Percentiles rank a stretch among this genome's conserved stretches.
Conservation (phyloP, 2,888 invertebrate species). For the Hyposoter didymator region DNA sequence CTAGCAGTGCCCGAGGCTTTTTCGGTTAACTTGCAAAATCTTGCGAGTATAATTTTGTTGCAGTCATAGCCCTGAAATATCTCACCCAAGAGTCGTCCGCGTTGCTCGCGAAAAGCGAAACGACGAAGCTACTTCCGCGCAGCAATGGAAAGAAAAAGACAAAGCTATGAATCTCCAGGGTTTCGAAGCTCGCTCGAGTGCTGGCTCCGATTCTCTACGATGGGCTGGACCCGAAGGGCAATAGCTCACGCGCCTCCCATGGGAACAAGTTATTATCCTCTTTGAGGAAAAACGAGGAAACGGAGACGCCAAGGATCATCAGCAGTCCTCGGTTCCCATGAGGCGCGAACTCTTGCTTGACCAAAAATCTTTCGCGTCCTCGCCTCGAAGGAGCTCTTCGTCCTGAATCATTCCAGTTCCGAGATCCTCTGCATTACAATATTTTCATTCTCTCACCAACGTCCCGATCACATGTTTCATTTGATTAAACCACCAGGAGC, state of each 20-base stretch:
- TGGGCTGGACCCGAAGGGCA: conserved; percentile 37
- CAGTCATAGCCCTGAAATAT: background rate
- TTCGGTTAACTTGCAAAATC: background rate
- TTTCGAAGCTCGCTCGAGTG: conserved; percentile 30
- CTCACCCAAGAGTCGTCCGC: background rate
- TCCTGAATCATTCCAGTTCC: background rate
- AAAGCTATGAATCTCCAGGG: conserved; percentile 40
- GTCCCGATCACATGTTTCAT: background rate
- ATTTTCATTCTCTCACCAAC: background rate
- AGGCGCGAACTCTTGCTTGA: conserved; percentile 31
- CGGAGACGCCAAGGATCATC: conserved; percentile 25
- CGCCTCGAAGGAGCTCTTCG: background rate
- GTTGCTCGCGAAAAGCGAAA: background rate
- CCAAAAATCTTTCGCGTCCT: conserved; percentile 30
- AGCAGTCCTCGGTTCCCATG: conserved; percentile 53
- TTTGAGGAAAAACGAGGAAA: conserved; percentile 31
- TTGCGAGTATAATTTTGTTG: conserved; percentile 6
- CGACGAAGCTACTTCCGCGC: background rate
- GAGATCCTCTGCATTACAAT: background rate
- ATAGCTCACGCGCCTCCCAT: conserved; percentile 59
- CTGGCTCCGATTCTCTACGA: conserved; percentile 43
- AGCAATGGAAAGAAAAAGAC: background rate
- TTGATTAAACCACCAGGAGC: background rate
- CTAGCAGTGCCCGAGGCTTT: background rate
- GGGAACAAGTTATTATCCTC: conserved; percentile 65